Evolutionary conservation across 2,797 vertebrate species (phyloP).

Genomic region (Ptychadena robeensis): DNA sequence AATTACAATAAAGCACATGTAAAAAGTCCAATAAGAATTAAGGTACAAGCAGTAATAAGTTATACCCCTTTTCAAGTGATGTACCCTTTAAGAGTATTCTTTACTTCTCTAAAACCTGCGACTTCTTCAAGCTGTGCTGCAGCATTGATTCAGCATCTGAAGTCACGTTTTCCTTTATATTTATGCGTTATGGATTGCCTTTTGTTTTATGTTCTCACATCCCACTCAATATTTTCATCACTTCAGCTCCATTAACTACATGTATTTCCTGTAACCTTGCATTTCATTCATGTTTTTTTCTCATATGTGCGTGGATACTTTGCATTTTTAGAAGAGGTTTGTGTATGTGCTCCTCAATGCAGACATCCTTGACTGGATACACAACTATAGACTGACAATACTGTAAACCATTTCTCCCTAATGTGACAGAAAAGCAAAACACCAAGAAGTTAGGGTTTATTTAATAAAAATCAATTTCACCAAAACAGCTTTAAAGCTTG

Average conservation of each 20-base stretch:
- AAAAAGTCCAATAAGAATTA: too few species aligned
- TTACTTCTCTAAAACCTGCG: background rate
- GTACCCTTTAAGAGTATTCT: background rate
- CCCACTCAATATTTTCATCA: conserved; percentile 5
- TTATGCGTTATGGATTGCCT: background rate
- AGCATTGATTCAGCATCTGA: background rate
- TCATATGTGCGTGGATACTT: background rate
- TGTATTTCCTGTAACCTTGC: conserved; percentile 26
- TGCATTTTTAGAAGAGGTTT: background rate
- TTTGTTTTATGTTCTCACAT: conserved; percentile 5
- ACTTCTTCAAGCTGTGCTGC: background rate
- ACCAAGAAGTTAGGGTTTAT: background rate
- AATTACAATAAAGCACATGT: too few species aligned
- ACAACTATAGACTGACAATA: conserved; percentile 12
- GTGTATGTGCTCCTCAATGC: background rate
- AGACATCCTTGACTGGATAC: conserved; percentile 4
- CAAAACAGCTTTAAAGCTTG: conserved; percentile 24
- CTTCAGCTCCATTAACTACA: conserved; percentile 3
- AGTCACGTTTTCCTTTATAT: conserved; percentile 4
- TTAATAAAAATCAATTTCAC: conserved; percentile 8
- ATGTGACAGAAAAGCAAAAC: conserved; percentile 22
- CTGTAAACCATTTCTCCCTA: conserved; percentile 10
- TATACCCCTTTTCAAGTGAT: too few species aligned
- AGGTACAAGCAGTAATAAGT: too few species aligned
- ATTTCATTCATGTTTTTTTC: conserved; percentile 7